Base-by-base conservation (phyloP, 2,888 invertebrate species). In the Dasypolia templi region DNA sequence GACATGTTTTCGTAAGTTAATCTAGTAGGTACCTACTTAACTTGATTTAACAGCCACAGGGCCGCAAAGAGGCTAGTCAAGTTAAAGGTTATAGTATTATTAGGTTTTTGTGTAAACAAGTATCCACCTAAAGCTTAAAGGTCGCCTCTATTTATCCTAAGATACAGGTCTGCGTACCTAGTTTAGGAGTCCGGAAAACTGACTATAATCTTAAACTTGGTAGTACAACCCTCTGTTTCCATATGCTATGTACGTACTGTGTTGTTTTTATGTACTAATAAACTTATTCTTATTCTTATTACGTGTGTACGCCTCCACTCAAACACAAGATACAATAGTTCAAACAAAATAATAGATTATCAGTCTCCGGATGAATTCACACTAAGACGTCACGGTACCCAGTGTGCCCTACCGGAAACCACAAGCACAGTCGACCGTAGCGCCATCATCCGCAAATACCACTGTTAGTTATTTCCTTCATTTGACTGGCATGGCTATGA, bases 391-490 rank as follows among this genome's bases (percentile, higher is more conserved):
- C 72, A 73, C 35, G 39, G 53, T 46, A 39, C 26, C 29, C 19
- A 59, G 70, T 72, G 67, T 39, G 65, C 63, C 58, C 81, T 71
- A 75, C 63, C 26, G 35, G 59, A 17, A 62, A 79, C 81, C 78
- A 68, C 83, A 81, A 64, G 72, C 35, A 70, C 70, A 65, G 73
- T 72, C 51, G 55, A 63, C 68, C 66, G 39, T 69, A 58, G 63
- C 72, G 72, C 56, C 56, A 56, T 69, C 56, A 81, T 72, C 76
- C 58, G 58, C 64, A 59, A 78, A 81, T 81, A 75, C 78, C 81
- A 73, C 78, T 78, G 83, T 78, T 75, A 79, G 76, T 85, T 78
- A 85, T 85, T 78, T 83, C 69, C 75, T 78, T 59, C 62, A 75
- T 67, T 72, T 72, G 63, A 77, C 66, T 70, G 66, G 58, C 29